phyloP scores from a whole-genome alignment of 2,797 vertebrate species.

The Dromococcyx pavoninus region DNA sequence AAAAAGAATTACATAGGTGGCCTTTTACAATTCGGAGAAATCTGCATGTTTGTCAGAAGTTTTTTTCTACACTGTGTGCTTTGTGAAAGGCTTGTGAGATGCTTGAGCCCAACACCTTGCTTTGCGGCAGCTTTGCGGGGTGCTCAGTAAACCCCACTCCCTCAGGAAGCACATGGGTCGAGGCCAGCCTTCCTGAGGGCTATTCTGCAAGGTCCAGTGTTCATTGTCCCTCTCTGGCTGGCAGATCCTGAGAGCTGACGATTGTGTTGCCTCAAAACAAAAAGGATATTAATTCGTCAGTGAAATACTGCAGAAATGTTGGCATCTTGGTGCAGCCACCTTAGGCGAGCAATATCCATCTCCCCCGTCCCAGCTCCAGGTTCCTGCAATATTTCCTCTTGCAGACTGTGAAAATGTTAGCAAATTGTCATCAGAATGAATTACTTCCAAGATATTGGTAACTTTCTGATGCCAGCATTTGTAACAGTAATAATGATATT shows the following conservation, averaged over 20 bases:
- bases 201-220: not conserved
- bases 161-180: fast-evolving
- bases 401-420: not conserved
- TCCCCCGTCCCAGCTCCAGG: not conserved
- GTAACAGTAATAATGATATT: not conserved
- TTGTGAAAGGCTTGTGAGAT: not conserved
- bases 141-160: not conserved
- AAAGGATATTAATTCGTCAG: not conserved
- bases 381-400: not conserved
- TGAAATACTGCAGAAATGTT: not conserved
- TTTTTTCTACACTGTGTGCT: fast-evolving
- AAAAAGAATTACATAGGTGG: not conserved
- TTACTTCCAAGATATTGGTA: not conserved
- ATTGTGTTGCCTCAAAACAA: not conserved
- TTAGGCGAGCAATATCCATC: fast-evolving
- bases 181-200: not conserved
- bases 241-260: not conserved
- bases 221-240: not conserved
- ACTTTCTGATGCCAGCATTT: not conserved
- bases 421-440: not conserved
- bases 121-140: not conserved
- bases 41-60: fast-evolving
- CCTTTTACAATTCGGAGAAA: not conserved
- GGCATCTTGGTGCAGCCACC: not conserved
- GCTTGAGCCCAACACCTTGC: not conserved